Base-by-base conservation (phyloP, 2,888 invertebrate genomes). In the Nomada hirtipes region DNA sequence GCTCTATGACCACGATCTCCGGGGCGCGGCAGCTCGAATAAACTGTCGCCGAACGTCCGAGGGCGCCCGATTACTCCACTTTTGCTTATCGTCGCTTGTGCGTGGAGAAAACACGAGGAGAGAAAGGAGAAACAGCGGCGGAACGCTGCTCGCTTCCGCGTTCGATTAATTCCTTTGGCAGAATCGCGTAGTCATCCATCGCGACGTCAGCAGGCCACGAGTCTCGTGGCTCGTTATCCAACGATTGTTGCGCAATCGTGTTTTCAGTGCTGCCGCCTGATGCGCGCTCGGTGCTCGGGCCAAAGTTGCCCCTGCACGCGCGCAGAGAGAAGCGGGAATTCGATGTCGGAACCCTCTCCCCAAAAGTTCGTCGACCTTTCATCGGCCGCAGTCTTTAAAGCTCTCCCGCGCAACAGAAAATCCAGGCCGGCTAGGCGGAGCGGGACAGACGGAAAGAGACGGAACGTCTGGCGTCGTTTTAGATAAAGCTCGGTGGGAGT, bases 141-240 rank as follows among this genome's bases (percentile, higher is more conserved):
- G n/a, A 23, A 20, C 42, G 4, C 15, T 7, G 20, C 47, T 36
- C 23, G 23, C 53, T 64, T 59, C 42, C 36, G 29, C 9, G 59
- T 68, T 53, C 63, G 47, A 72, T 63, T 63, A 74, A 26, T 26
- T 71, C 36, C 29, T n/a, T 50, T 23, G 53, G 63, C 20, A 64
- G 76, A 74, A 63, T 63, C 29, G 64, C 29, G 64, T 23, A 26
- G 52, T 44, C 63, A 36, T 36, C 36, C 36, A 7, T 20, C 29
- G 65, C 68, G 77, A 76, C 70, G 79, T 82, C 76, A 2, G 72
- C 63, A 4, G 36, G 52, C 61, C 69, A 60, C 61, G 76, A 75
- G 78, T 72, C 72, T 81, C 67, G 75, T 53, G 57, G 2, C 36
- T 60, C 61, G 79, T 81, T 81, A 78, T 84, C 86, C 77, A 79